Percentiles rank a stretch among this genome's conserved stretches.
phyloP scores from a whole-genome alignment of 1,140 invertebrate genomes.

The Drosophila ambigua region DNA sequence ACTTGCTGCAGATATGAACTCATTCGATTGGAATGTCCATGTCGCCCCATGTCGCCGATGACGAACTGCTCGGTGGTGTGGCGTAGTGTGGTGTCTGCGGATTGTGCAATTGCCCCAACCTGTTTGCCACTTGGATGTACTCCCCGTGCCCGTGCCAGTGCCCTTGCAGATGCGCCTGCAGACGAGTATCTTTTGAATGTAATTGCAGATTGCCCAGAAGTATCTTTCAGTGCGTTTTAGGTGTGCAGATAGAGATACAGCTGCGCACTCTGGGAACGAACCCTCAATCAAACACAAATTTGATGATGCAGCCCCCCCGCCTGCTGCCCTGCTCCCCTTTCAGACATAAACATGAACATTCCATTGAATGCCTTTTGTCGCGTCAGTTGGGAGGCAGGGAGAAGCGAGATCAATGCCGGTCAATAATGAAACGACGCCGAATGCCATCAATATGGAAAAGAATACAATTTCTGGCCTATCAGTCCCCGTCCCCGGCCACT shows the following conservation, averaged over 20 bases:
- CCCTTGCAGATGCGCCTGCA: constrained; percentile 1
- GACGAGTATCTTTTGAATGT: too few relatives aligned
- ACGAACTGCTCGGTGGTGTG: constrained; percentile 31
- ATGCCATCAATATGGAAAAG: constrained; percentile 22
- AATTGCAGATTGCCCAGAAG: too few relatives aligned
- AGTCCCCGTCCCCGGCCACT: constrained; percentile 3
- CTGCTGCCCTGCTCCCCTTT: too few relatives aligned
- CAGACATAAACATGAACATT: constrained; percentile 37
- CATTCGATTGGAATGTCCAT: constrained; percentile 76
- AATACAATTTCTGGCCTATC: constrained; percentile 48
- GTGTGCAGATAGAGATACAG: constrained; percentile 22
- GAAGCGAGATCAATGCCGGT: constrained; percentile 40
- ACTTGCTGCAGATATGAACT: constrained; percentile 66
- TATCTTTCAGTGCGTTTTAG: not conserved
- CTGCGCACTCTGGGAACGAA: not conserved
- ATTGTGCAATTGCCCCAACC: constrained; percentile 53
- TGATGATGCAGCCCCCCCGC: constrained; percentile 12
- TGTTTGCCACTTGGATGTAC: constrained; percentile 30
- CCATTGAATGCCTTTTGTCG: constrained; percentile 3
- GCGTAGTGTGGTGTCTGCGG: constrained; percentile 33
- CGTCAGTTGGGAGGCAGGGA: not conserved
- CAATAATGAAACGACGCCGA: constrained; percentile 54
- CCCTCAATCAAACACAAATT: not conserved
- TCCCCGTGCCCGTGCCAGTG: too few relatives aligned
- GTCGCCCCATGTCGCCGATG: constrained; percentile 41